Evolutionary conservation across 2,797 vertebrate genomes (phyloP).

Genomic region (Mus caroli): DNA sequence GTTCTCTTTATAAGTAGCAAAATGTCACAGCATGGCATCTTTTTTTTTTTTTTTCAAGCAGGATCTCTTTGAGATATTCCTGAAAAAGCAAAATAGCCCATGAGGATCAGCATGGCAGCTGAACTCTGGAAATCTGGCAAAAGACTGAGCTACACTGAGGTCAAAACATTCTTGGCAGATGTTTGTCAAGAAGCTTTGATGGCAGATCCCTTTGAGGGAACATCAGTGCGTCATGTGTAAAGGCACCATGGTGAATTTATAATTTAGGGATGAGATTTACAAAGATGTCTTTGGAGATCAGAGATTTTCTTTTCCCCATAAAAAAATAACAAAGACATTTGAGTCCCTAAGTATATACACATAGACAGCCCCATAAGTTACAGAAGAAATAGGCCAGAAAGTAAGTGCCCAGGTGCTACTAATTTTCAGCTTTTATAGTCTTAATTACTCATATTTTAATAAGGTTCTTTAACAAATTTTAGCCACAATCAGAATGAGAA

Average conservation of each 20-base stretch:
- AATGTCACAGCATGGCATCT: constrained; percentile 41
- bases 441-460: constrained; percentile 31
- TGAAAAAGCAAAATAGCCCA: constrained; percentile 47
- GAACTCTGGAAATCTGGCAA: constrained; percentile 43
- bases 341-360: background rate
- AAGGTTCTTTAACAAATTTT: constrained; percentile 52
- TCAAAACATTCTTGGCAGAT: background rate
- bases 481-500: constrained; percentile 19
- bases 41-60: constrained; percentile 43
- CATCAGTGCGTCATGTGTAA: background rate
- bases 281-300: constrained; percentile 59
- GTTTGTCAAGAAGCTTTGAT: constrained; percentile 20
- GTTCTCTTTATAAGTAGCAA: constrained; percentile 41
- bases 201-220: background rate
- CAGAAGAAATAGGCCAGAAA: constrained; percentile 36
- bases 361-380: background rate
- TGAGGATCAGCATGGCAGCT: constrained; percentile 39
- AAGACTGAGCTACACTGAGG: background rate
- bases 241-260: background rate
- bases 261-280: constrained; percentile 32
- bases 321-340: background rate
- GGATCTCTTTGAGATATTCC: constrained; percentile 54
- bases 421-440: constrained; percentile 53
- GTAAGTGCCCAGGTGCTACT: background rate
- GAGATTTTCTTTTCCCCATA: background rate